Evolutionary conservation across 2,113 vertebrate species (phyloP), one percentile per base, ranked within the genome.

Genomic region (Microcebus ravelobensis): DNA sequence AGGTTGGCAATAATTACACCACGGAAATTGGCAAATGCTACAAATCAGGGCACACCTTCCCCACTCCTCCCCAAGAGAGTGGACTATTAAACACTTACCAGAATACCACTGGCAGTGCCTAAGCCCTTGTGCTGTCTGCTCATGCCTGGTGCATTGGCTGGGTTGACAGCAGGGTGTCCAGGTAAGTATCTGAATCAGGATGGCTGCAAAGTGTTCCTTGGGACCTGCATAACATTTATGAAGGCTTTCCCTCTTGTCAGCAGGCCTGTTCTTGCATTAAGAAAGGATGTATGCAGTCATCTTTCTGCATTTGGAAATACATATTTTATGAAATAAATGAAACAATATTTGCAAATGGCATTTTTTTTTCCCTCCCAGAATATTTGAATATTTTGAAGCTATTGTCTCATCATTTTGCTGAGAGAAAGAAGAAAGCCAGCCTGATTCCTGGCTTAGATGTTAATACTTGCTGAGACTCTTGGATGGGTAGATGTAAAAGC

Each of bases 251-350:
- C 39, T 61, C 31, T 68, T 63, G 67, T 31, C 11, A 85, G 77
- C 17, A 79, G 63, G 27, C 25, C 63, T n/a, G 27, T 76, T 55
- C 73, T 83, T 96, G 50, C 21, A 70, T 88, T 93, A 29, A n/a
- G 57, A 91, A 52, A 68, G 23, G 9, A 74, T 45, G 74, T n/a
- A 57, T 45, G 39, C 50, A 52, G 11, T 77, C 45, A 50, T 94
- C 70, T 82, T 67, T 90, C 74, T 95, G 70, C n/a, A 29, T 34
- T 74, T 76, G 55, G 74, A 95, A 95, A 90, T 87, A 18, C 39
- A 55, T 90, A 70, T 91, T 93, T 97, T 87, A 90, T 90, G 84
- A 96, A 36, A 80, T 73, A 84, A 83, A 52, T 86, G 76, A 83
- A 96, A 70, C 42, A 67, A 55, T 92, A 76, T 92, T 95, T 92